A percentile compares a stretch with the other conserved stretches of the same genome.
Evolutionary conservation across 2,888 invertebrate genomes (phyloP).

Genomic region (Flabesymbios commensalis): DNA sequence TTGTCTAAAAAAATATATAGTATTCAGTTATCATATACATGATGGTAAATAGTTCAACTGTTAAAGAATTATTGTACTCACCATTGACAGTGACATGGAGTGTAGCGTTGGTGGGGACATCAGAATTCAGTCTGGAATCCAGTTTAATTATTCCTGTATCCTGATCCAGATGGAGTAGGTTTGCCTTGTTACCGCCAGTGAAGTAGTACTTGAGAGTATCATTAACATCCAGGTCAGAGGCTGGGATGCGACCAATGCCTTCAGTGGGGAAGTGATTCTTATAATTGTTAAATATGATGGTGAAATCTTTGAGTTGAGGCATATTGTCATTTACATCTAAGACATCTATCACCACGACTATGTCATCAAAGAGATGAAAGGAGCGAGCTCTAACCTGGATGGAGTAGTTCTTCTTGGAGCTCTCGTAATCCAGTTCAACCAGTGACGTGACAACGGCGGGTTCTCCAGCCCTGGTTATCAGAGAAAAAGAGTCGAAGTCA

Average conservation of each 20-base stretch:
- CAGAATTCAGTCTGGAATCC: conserved; percentile 91
- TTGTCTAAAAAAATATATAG: too few species aligned
- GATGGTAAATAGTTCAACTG: too few species aligned
- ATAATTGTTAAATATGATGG: conserved; percentile 93
- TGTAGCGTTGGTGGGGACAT: conserved; percentile 88
- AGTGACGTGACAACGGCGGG: conserved; percentile 83
- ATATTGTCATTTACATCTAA: conserved; percentile 93
- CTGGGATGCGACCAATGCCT: conserved; percentile 88
- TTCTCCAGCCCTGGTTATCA: conserved; percentile 66
- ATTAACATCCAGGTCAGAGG: conserved; percentile 87
- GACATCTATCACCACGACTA: conserved; percentile 83
- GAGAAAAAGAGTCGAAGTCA: conserved; percentile 71
- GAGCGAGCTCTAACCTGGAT: conserved; percentile 86
- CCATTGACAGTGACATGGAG: conserved; percentile 91
- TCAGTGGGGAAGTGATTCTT: conserved; percentile 91
- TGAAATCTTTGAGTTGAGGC: conserved; percentile 86
- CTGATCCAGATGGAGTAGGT: conserved; percentile 80
- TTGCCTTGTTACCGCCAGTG: conserved; percentile 89
- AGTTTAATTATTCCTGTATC: conserved; percentile 82
- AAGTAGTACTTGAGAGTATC: conserved; percentile 77
- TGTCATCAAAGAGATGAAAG: conserved; percentile 85
- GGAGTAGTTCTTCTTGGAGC: conserved; percentile 83
- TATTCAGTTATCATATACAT: too few species aligned
- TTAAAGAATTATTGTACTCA: too few species aligned
- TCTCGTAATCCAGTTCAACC: conserved; percentile 93